A percentile compares a stretch with the other conserved stretches of the same genome.
phyloP scores from a whole-genome alignment of 92 coral and sea anemone genomes.

The Epizoanthus ramosus region DNA sequence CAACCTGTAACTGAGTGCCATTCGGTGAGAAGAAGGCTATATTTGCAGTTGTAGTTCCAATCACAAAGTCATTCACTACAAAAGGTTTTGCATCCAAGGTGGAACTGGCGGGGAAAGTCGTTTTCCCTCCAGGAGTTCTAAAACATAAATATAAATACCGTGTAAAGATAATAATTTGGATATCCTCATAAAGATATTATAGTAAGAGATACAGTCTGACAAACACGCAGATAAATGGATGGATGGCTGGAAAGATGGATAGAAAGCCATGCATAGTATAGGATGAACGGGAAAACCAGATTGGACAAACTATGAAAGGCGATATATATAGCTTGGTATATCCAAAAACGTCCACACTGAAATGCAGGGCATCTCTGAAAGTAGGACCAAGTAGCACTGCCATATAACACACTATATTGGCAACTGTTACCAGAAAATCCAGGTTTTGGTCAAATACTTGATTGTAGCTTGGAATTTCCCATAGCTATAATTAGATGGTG shows the following conservation, averaged over 20 bases:
- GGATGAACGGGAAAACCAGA: not conserved
- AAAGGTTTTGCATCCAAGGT: slow-evolving; percentile 90
- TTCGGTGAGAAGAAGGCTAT: slow-evolving; percentile 80
- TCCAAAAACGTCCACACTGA: too few species aligned
- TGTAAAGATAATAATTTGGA: not conserved
- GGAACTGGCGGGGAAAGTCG: slow-evolving; percentile 76
- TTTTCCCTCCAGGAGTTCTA: slow-evolving; percentile 55
- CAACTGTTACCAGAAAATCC: too few species aligned
- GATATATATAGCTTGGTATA: not conserved
- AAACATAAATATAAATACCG: not conserved
- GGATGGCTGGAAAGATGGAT: too few species aligned
- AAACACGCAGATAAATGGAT: not conserved
- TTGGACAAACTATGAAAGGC: not conserved
- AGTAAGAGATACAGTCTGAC: not conserved
- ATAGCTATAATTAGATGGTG: too few species aligned
- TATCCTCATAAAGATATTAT: too few species aligned
- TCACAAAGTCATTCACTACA: slow-evolving; percentile 84
- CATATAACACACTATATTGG: too few species aligned
- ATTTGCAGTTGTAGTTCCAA: slow-evolving; percentile 85
- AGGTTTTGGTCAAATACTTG: too few species aligned
- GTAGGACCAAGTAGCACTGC: too few species aligned
- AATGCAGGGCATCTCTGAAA: too few species aligned
- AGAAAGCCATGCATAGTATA: not conserved
- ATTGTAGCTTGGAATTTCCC: too few species aligned
- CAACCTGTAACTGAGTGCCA: slow-evolving; percentile 72